Conservation (phyloP, 2,797 vertebrate species). For the Lepilemur septentrionalis region DNA sequence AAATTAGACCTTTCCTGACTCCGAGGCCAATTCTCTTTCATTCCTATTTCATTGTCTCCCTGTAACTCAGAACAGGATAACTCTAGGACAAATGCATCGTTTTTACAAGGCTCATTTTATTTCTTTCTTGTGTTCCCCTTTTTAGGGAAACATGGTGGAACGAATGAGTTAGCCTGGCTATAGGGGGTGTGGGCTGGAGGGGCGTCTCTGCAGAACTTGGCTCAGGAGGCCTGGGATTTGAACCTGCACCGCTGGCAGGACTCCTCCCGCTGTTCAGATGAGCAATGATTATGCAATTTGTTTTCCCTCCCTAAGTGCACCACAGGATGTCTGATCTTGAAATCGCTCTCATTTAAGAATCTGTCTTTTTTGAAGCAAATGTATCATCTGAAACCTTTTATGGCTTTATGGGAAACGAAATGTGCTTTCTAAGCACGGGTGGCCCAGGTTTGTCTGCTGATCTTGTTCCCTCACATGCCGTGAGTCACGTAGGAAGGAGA, state of each 20-base stretch:
- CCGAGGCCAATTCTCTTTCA: neutral
- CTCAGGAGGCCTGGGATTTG: conserved; percentile 17
- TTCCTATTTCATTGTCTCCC: neutral
- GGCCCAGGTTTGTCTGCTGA: neutral
- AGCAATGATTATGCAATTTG: neutral
- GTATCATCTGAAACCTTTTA: conserved; percentile 45
- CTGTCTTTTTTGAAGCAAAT: conserved; percentile 37
- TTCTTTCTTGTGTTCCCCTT: neutral
- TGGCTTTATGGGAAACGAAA: conserved; percentile 36
- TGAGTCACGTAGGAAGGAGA: neutral
- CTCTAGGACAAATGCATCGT: neutral
- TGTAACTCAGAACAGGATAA: neutral
- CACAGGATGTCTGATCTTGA: neutral
- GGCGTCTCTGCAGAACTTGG: neutral
- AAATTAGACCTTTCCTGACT: neutral
- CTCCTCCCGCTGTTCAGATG: neutral
- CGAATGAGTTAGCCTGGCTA: neutral
- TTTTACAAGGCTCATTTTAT: neutral
- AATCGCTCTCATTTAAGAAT: conserved; percentile 51
- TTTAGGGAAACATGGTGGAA: neutral
- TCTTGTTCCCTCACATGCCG: neutral
- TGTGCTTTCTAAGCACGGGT: neutral
- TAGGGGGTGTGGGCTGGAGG: neutral
- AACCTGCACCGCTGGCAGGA: conserved; percentile 11
- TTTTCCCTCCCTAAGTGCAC: neutral